Evolutionary conservation across 2,797 vertebrate species (phyloP).

Genomic region (Vultur gryphus): DNA sequence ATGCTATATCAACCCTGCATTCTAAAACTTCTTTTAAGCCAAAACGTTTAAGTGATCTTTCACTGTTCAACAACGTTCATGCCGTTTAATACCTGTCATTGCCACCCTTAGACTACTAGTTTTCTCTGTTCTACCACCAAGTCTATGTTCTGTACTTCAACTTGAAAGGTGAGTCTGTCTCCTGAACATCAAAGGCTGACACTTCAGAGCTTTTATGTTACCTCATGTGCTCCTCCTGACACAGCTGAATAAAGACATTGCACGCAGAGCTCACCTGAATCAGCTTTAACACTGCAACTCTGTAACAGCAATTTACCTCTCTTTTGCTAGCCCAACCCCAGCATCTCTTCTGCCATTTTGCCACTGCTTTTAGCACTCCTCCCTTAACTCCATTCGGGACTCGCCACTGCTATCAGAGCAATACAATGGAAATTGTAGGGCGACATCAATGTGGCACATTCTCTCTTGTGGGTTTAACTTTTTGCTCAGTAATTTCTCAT

Average conservation of each 20-base stretch:
- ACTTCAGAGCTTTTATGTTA: slow-evolving; percentile 1
- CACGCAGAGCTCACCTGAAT: not conserved
- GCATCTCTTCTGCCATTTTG: not conserved
- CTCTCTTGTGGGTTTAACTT: not conserved
- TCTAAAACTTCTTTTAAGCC: not conserved
- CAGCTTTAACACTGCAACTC: not conserved
- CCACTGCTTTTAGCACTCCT: fast-evolving
- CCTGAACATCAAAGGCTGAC: slow-evolving; percentile 20
- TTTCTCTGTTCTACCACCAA: not conserved
- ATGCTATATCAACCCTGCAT: not conserved
- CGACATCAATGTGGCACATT: not conserved
- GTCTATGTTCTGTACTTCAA: not conserved
- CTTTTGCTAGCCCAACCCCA: not conserved
- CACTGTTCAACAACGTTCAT: not conserved
- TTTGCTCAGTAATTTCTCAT: not conserved
- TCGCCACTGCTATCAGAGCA: not conserved
- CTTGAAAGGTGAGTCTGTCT: slow-evolving; percentile 3
- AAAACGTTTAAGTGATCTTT: not conserved
- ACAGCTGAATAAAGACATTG: not conserved
- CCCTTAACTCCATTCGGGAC: not conserved
- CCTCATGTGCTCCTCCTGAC: not conserved
- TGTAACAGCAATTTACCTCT: not conserved
- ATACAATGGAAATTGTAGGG: not conserved
- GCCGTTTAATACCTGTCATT: not conserved
- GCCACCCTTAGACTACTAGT: not conserved